phyloP scores from a whole-genome alignment of 1,140 invertebrate genomes.

The Trachymyrmex cornetzi region DNA sequence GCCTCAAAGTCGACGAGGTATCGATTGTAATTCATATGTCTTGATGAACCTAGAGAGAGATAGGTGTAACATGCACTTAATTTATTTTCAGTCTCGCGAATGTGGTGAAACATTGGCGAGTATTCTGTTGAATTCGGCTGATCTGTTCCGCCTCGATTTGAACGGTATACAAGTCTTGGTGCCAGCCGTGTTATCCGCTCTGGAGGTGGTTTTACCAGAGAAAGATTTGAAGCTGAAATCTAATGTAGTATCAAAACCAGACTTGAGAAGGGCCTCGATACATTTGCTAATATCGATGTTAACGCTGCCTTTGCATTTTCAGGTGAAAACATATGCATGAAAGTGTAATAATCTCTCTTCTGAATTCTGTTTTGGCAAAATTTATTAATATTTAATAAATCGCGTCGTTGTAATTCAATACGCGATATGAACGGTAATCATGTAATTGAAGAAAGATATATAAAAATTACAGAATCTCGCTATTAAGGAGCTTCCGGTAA shows the following conservation, averaged over 20 bases:
- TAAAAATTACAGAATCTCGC: slow-evolving; percentile 88
- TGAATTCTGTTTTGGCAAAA: slow-evolving; percentile 15
- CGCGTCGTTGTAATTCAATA: not conserved
- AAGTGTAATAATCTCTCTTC: slow-evolving; percentile 13
- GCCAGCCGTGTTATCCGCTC: slow-evolving; percentile 94
- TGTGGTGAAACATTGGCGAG: slow-evolving; percentile 92
- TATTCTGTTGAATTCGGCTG: slow-evolving; percentile 93
- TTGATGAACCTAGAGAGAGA: slow-evolving; percentile 5
- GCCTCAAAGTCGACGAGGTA: slow-evolving; percentile 90
- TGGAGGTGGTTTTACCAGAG: slow-evolving; percentile 95
- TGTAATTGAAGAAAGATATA: not conserved
- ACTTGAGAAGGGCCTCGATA: slow-evolving; percentile 95
- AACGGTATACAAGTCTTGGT: slow-evolving; percentile 97
- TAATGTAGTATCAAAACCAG: slow-evolving; percentile 90
- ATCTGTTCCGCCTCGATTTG: slow-evolving; percentile 95
- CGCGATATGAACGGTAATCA: not conserved
- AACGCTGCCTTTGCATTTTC: slow-evolving; percentile 96
- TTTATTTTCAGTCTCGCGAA: slow-evolving; percentile 86
- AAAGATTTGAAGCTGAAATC: slow-evolving; percentile 91
- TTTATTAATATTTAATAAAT: slow-evolving; percentile 5
- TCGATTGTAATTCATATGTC: slow-evolving; percentile 33
- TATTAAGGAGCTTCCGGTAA: slow-evolving; percentile 91
- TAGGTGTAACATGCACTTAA: not conserved
- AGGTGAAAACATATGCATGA: slow-evolving; percentile 84
- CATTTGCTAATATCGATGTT: slow-evolving; percentile 96